phyloP scores from a whole-genome alignment of 2,888 invertebrate genomes.

The Ametastegia equiseti region DNA sequence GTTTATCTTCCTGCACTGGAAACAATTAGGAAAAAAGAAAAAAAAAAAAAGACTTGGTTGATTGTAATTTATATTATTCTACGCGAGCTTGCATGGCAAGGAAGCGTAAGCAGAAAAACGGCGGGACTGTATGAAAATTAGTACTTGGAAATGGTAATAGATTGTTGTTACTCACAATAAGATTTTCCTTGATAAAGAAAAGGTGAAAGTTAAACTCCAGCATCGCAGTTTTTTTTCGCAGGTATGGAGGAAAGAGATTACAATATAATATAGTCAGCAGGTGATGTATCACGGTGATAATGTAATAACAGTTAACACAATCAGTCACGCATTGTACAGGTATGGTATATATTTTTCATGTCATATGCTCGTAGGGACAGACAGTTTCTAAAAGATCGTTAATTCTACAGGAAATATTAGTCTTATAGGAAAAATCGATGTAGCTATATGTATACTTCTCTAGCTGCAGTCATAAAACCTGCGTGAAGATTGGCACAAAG shows the following conservation, averaged over 20 bases:
- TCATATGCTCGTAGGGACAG: too few relatives aligned
- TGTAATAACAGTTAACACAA: not conserved
- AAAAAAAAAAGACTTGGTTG: not conserved
- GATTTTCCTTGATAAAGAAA: not conserved
- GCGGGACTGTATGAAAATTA: slow-evolving; percentile 21
- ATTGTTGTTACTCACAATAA: not conserved
- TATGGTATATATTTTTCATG: too few relatives aligned
- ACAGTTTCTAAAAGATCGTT: not conserved
- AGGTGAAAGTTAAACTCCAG: not conserved
- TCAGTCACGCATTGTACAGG: too few relatives aligned
- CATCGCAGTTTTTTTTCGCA: not conserved
- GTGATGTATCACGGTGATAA: not conserved
- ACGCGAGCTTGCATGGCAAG: not conserved
- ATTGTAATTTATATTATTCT: not conserved
- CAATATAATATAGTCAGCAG: not conserved
- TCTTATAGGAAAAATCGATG: too few relatives aligned
- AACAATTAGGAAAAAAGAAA: not conserved
- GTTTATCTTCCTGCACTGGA: not conserved
- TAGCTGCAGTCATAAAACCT: too few relatives aligned
- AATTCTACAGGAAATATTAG: too few relatives aligned
- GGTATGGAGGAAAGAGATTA: not conserved
- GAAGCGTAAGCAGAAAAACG: not conserved
- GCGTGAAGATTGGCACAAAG: not conserved
- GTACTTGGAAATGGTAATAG: not conserved
- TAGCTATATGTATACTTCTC: too few relatives aligned